Evolutionary conservation across 2,888 invertebrate species (phyloP).

Genomic region (Sclerodermus sp.): DNA sequence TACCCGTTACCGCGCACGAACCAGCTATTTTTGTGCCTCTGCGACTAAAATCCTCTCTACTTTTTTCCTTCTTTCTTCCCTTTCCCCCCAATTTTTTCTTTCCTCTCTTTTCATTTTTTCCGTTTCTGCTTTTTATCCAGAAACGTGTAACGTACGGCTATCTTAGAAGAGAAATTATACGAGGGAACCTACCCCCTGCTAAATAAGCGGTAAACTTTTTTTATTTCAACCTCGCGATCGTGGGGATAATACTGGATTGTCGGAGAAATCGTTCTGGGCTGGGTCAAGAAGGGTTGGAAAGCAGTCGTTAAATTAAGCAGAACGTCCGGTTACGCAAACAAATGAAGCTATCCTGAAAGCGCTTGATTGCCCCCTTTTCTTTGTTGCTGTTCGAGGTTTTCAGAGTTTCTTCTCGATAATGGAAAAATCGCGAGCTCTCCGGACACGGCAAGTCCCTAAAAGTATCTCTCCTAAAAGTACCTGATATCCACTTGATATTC

Average conservation of each 20-base stretch:
- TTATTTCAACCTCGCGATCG: too few relatives aligned
- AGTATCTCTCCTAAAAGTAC: too few relatives aligned
- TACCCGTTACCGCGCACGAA: conserved; percentile 9
- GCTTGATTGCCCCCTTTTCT: conserved; percentile 33
- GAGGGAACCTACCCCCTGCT: conserved; percentile 3
- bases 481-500: too few relatives aligned
- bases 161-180: conserved; percentile 26
- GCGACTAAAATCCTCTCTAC: conserved; percentile 7
- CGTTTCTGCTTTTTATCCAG: conserved; percentile 4
- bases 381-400: conserved; percentile 20
- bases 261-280: too few relatives aligned
- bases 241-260: too few relatives aligned
- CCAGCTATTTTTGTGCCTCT: conserved; percentile 23
- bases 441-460: too few relatives aligned
- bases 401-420: too few relatives aligned
- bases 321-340: conserved; percentile 36
- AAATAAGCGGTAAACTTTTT: too few relatives aligned
- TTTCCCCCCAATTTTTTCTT: conserved; percentile 3
- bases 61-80: background rate
- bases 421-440: too few relatives aligned
- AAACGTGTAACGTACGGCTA: conserved; percentile 14
- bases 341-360: conserved; percentile 24
- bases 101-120: conserved; percentile 3
- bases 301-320: conserved; percentile 40
- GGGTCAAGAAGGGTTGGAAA: background rate